phyloP scores from a whole-genome alignment of 2,888 invertebrate species.

The Drosophila greeni region DNA sequence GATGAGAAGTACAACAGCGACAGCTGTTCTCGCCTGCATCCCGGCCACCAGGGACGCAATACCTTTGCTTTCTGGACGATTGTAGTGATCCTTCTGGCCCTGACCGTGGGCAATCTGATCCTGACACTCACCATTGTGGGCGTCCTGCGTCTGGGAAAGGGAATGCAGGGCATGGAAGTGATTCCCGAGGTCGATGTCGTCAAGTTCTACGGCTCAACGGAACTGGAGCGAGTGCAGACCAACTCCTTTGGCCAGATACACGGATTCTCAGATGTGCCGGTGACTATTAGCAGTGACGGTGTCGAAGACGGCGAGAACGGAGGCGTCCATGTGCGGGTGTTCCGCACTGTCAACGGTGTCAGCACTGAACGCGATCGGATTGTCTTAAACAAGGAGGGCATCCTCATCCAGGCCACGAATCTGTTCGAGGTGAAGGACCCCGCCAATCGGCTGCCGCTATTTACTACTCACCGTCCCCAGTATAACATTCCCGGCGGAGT shows the following conservation, averaged over 20 bases:
- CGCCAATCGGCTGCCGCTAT: slow-evolving; percentile 82
- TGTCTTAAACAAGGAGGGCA: slow-evolving; percentile 83
- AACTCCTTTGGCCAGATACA: slow-evolving; percentile 85
- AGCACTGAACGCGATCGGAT: slow-evolving; percentile 76
- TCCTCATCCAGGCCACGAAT: slow-evolving; percentile 84
- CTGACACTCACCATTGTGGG: slow-evolving; percentile 89
- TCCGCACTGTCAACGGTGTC: slow-evolving; percentile 64
- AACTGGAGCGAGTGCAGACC: slow-evolving; percentile 86
- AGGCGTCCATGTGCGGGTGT: slow-evolving; percentile 77
- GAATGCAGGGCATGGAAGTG: slow-evolving; percentile 91
- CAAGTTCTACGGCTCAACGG: slow-evolving; percentile 88
- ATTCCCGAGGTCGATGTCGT: slow-evolving; percentile 86
- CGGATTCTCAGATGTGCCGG: slow-evolving; percentile 81
- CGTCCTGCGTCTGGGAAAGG: slow-evolving; percentile 87
- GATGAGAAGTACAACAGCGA: slow-evolving; percentile 68
- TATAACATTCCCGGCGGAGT: slow-evolving; percentile 86
- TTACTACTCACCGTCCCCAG: slow-evolving; percentile 87
- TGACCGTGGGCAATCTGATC: slow-evolving; percentile 89
- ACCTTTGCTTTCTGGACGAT: slow-evolving; percentile 89
- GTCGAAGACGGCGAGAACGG: slow-evolving; percentile 44
- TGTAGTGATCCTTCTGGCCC: slow-evolving; percentile 83
- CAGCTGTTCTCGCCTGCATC: slow-evolving; percentile 59
- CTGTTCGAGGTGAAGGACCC: slow-evolving; percentile 86
- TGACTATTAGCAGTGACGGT: slow-evolving; percentile 78
- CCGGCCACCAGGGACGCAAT: slow-evolving; percentile 69